phyloP scores from a whole-genome alignment of 2,888 invertebrate genomes.

The Xanthia icteritia region DNA sequence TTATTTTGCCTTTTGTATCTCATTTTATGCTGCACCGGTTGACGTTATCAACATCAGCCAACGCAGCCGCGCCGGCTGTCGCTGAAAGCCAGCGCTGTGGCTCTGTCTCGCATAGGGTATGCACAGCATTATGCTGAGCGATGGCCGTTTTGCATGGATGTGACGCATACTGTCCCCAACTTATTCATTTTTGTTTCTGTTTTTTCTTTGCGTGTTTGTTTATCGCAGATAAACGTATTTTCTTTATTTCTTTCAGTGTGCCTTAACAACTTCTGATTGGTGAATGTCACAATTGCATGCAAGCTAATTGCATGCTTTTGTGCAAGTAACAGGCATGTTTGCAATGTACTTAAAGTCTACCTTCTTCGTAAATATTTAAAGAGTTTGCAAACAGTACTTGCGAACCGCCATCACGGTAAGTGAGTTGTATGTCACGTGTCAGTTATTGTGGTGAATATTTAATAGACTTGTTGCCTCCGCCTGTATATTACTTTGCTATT shows the following conservation, averaged over 20 bases:
- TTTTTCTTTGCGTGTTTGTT: not conserved
- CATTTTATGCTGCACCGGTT: not conserved
- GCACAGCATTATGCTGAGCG: not conserved
- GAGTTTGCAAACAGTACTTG: constrained; percentile 25
- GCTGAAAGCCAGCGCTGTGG: not conserved
- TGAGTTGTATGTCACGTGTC: constrained; percentile 48
- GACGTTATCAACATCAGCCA: not conserved
- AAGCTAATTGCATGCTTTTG: not conserved
- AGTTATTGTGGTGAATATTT: constrained; percentile 55
- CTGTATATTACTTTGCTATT: constrained; percentile 21
- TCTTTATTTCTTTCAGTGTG: not conserved
- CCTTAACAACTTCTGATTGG: not conserved
- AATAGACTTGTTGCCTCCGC: constrained; percentile 34
- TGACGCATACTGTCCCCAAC: not conserved
- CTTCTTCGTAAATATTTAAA: constrained; percentile 47
- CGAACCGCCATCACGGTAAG: constrained; percentile 42
- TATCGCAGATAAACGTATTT: not conserved
- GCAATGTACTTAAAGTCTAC: not conserved
- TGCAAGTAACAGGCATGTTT: not conserved
- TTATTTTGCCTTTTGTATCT: not conserved
- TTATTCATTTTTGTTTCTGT: not conserved
- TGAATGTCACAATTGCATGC: not conserved
- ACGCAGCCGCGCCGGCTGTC: not conserved
- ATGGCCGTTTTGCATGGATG: not conserved
- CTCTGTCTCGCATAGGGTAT: not conserved